Base-by-base conservation (phyloP, 2,113 vertebrate genomes). In the Salvator merianae region DNA sequence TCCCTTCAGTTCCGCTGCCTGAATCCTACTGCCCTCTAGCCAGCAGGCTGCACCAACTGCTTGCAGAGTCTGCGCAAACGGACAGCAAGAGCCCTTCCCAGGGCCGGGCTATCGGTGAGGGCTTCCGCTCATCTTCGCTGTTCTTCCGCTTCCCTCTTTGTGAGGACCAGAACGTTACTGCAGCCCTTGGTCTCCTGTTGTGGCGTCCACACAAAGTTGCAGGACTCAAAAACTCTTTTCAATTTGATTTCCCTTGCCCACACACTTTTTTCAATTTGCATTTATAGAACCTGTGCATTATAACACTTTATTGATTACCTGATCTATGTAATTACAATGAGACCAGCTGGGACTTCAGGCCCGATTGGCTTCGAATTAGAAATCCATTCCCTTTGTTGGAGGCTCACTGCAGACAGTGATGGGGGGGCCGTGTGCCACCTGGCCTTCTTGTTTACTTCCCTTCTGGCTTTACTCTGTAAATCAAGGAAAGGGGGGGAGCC, bases 351-450 rank as follows among this genome's bases (percentile, higher is more conserved):
- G 88, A 94, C 94, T 96, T 95, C 94, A 95, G 94, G 95, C 91
- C 91, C 93, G 94, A 93, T 87, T 94, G 94, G 93, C 91, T 93
- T 90, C 92, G 95, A 96, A 96, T 95, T 93, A 97, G 92, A 94
- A 95, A 95, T 94, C 94, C 86, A 91, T 94, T 90, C 91, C 86
- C 82, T 93, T 91, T 91, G 87, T 7, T 74, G 89, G 89, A 18
- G 71, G 90, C 84, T 69, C 87, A 89, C 84, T 86, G 87, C 66
- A 68, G 81, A 76, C 77, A 71, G 88, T 91, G 86, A 92, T 81
- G 38, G 9, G 40, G 62, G 3, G 65, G 30, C 53, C 81, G 76
- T 85, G 86, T 88, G n/a, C n/a, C n/a, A n/a, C n/a, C 84, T 82
- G 88, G 88, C 66, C 86, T 72, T 86, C 86, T 83, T 69, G 68